phyloP scores from a whole-genome alignment of 2,113 vertebrate genomes.

The Dicrurus megarhynchus region DNA sequence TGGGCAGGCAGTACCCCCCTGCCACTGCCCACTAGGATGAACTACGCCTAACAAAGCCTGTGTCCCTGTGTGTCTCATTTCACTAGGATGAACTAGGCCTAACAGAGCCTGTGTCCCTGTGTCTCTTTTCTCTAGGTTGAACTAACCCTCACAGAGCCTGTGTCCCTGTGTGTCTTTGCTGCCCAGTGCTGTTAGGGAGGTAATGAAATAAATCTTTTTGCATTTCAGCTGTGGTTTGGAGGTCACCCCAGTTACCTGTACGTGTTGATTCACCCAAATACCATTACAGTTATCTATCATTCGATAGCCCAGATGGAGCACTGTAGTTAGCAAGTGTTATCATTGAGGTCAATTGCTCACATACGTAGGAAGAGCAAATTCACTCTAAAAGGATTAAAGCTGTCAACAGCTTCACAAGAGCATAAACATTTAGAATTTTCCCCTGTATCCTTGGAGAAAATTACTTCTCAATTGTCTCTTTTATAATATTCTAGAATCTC shows the following conservation, averaged over 20 bases:
- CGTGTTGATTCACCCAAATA: not conserved
- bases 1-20: not conserved
- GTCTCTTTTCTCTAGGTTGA: not conserved
- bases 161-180: not conserved
- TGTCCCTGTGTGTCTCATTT: not conserved
- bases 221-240: not conserved
- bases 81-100: not conserved
- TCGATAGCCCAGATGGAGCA: not conserved
- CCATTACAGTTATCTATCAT: not conserved
- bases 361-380: not conserved
- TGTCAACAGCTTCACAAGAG: not conserved
- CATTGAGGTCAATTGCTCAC: not conserved
- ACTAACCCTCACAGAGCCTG: not conserved
- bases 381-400: not conserved
- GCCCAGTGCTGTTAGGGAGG: rapidly evolving
- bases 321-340: not conserved
- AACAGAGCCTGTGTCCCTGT: not conserved
- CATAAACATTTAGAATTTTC: not conserved
- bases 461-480: not conserved
- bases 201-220: not conserved
- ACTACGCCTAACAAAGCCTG: not conserved
- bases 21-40: not conserved
- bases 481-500: not conserved
- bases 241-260: rapidly evolving
- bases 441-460: not conserved